Conservation (phyloP, 2,113 vertebrate genomes). For the Connochaetes taurinus region DNA sequence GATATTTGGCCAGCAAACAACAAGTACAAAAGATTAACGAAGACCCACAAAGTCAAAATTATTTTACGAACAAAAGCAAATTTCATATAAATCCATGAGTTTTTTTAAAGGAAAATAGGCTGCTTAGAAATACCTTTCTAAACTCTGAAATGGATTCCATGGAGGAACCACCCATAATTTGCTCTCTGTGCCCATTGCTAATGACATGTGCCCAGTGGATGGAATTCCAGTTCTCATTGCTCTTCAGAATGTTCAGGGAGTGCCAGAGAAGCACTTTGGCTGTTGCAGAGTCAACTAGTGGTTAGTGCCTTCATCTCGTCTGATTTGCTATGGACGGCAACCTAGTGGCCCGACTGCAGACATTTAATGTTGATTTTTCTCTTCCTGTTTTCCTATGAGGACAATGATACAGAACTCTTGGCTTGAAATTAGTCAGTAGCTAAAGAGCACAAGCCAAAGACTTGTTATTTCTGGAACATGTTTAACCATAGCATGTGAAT, state of each 20-base stretch:
- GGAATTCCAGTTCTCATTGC: not conserved
- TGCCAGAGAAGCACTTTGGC: not conserved
- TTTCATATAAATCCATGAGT: not conserved
- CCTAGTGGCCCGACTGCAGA: conserved; percentile 26
- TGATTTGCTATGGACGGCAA: not conserved
- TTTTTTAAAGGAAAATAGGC: not conserved
- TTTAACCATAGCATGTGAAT: conserved; percentile 42
- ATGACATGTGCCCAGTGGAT: not conserved
- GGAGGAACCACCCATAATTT: not conserved
- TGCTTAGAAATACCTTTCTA: not conserved
- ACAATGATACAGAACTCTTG: conserved; percentile 30
- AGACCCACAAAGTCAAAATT: not conserved
- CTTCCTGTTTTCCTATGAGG: conserved; percentile 61
- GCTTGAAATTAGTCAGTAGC: conserved; percentile 63
- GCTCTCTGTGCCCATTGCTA: not conserved
- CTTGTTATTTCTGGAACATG: conserved; percentile 70
- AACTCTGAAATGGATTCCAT: not conserved
- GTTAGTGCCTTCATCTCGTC: not conserved
- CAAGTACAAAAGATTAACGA: not conserved
- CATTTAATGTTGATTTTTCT: conserved; percentile 37
- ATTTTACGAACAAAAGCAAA: not conserved
- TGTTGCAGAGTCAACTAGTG: not conserved
- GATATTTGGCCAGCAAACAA: not conserved
- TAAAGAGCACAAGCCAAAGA: conserved; percentile 44
- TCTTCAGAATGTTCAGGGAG: not conserved